A percentile compares a stretch with the other conserved stretches of the same genome.
Conservation (phyloP, 2,888 invertebrate species). For the Amiota communis region DNA sequence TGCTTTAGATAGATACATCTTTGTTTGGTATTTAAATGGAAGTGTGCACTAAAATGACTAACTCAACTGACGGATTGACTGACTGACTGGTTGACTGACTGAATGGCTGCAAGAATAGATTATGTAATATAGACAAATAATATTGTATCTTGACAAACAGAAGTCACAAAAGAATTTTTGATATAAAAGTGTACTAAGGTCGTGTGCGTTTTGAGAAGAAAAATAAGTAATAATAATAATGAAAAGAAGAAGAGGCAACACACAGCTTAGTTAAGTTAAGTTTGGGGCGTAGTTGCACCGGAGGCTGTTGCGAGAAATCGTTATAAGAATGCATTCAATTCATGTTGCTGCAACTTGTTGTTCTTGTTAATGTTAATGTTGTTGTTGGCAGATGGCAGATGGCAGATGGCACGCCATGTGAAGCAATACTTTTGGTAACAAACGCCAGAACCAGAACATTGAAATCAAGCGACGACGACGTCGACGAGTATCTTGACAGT, state of each 20-base stretch:
- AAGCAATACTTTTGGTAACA: slow-evolving; percentile 40
- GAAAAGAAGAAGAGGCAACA: slow-evolving; percentile 3
- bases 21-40: background rate
- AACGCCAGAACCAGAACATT: slow-evolving; percentile 21
- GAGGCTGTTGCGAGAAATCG: background rate
- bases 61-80: background rate
- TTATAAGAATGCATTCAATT: background rate
- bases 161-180: slow-evolving; percentile 53
- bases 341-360: too few species aligned
- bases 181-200: slow-evolving; percentile 28
- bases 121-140: slow-evolving; percentile 57
- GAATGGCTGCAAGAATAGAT: slow-evolving; percentile 43
- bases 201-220: slow-evolving; percentile 18
- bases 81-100: background rate
- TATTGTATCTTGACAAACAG: slow-evolving; percentile 34
- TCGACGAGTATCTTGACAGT: slow-evolving; percentile 25
- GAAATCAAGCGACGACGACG: slow-evolving; percentile 3
- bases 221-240: slow-evolving; percentile 3
- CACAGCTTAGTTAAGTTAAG: too few species aligned
- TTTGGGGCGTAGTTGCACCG: background rate
- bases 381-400: slow-evolving; percentile 27
- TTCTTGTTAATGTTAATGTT: too few species aligned
- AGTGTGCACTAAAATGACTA: background rate
- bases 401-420: slow-evolving; percentile 28
- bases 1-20: background rate